Evolutionary conservation across 2,888 invertebrate species (phyloP), one percentile per base, ranked within the genome.

Genomic region (Petrolisthes manimaculis): DNA sequence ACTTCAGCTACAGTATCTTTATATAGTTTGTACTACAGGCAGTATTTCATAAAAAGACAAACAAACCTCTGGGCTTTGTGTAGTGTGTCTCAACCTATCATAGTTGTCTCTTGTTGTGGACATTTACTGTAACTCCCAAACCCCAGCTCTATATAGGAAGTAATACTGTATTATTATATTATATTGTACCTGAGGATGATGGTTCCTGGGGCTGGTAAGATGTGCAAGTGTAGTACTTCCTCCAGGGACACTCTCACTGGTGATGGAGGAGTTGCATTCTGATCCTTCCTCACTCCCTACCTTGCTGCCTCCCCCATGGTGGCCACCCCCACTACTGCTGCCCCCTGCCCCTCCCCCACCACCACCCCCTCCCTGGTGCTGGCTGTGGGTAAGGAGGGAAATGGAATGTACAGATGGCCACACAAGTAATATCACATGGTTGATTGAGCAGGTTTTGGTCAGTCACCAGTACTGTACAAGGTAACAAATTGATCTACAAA

Each of bases 181-280:
- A 37, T 4, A n/a, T 21, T 56, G 53, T 56, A 88, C 88, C 77
- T 88, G 88, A n/a, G 74, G 71, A 69, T 90, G 90, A 71, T 90
- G 88, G 69, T 90, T 90, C 53, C 83, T 85, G 51, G 89, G 89
- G 21, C 88, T 88, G 61, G 89, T 81, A 51, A 86, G 86, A 71
- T 85, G 84, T 12, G 79, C 86, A 53, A 89, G 77, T 74, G 89
- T 88, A 24, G 85, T 87, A 74, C 86, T 90, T 61, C 84, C 89
- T 6, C 91, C 91, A 0, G 89, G 89, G n/a, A 89, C 87, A 79
- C 91, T 91, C 92, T 97, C 97, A 92, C 97, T 97, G 67, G 97
- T 97, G 86, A 97, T 97, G 86, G 96, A 96, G 91, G 97, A 97
- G 92, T 91, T 91, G 80, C 96, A 97, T 91, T 97, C 97, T 91